A percentile compares a stretch with the other conserved stretches of the same genome.
These are phyloP conservation scores for Hippopotamyrus pictus DNA, from an alignment of 2,797 vertebrate genomes.

Conservation along the genomic window DNA sequence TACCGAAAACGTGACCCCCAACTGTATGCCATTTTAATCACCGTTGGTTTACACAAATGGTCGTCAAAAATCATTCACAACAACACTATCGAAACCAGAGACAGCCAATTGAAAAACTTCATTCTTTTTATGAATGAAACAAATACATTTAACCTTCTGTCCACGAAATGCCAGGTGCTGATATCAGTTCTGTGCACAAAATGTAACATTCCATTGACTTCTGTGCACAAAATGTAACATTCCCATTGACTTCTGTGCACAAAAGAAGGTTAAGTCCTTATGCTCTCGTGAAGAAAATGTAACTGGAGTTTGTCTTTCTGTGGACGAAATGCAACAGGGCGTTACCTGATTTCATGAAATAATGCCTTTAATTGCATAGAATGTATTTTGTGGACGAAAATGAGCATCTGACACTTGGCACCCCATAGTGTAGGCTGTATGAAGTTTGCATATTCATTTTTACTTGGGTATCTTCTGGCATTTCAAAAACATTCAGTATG, in stretches of 20 bases:
- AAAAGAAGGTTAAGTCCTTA: not conserved
- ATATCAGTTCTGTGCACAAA: not conserved
- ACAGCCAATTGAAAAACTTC: not conserved
- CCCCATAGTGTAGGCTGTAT: not conserved
- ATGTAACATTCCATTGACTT: not conserved
- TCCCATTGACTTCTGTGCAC: not conserved
- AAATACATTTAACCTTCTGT: not conserved
- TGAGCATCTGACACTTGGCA: not conserved
- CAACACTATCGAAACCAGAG: not conserved
- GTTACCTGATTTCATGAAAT: not conserved
- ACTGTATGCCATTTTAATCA: not conserved
- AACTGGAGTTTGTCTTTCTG: not conserved
- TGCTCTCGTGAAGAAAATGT: not conserved
- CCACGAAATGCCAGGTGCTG: not conserved
- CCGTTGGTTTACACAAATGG: not conserved
- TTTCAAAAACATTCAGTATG: not conserved
- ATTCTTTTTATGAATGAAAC: not conserved
- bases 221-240: not conserved
- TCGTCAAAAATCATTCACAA: not conserved
- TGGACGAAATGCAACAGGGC: not conserved
- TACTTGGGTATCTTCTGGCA: not conserved
- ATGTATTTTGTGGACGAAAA: not conserved
- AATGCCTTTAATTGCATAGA: not conserved
- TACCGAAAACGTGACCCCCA: not conserved
- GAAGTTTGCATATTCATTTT: not conserved